Evolutionary conservation across 2,797 vertebrate genomes (phyloP).

Genomic region (Phalanger gymnotis): DNA sequence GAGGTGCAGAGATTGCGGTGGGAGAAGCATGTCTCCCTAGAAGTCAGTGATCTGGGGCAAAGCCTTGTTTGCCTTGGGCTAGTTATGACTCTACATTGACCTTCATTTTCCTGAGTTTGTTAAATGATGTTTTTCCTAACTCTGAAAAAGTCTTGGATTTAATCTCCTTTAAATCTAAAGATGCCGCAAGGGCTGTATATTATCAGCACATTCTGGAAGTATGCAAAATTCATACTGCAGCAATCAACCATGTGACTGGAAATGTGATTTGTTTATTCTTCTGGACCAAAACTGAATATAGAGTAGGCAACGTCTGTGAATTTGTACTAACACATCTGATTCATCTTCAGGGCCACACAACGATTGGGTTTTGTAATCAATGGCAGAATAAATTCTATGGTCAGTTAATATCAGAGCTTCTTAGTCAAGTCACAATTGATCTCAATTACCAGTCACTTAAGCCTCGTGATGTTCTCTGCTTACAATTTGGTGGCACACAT

Average conservation of each 20-base stretch:
- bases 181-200: slow-evolving; percentile 27
- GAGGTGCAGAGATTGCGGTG: background rate
- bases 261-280: slow-evolving; percentile 69
- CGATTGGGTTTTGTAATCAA: background rate
- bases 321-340: background rate
- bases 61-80: background rate
- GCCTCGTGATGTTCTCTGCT: slow-evolving; percentile 42
- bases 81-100: background rate
- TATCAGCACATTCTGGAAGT: slow-evolving; percentile 17
- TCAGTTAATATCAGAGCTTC: slow-evolving; percentile 3
- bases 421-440: slow-evolving; percentile 33
- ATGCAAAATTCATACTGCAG: background rate
- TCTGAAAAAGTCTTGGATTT: background rate
- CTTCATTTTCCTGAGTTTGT: background rate
- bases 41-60: background rate
- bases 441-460: slow-evolving; percentile 52
- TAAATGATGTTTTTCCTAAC: slow-evolving; percentile 16
- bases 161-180: slow-evolving; percentile 20
- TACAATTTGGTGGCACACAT: background rate
- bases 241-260: background rate
- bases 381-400: slow-evolving; percentile 13
- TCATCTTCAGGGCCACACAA: slow-evolving; percentile 1
- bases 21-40: background rate
- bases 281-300: slow-evolving; percentile 57
- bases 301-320: slow-evolving; percentile 3